phyloP scores from a whole-genome alignment of 1,140 invertebrate genomes.

The Reticulitermes speratus region DNA sequence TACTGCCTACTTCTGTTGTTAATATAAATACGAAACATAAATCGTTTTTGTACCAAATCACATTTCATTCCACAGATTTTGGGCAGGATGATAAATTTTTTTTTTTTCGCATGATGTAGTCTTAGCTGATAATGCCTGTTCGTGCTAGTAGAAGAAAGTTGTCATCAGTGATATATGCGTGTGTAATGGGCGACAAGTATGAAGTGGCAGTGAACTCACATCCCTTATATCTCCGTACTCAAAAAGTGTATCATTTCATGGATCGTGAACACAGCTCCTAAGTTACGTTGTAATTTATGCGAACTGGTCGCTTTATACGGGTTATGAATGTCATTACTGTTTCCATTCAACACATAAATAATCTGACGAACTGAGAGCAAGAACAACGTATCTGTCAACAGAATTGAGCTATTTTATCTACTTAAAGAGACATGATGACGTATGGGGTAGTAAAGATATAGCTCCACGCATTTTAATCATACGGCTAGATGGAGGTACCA shows the following conservation, averaged over 20 bases:
- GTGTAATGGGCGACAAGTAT: not conserved
- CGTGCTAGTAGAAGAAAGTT: not conserved
- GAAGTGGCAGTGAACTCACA: not conserved
- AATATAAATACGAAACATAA: not conserved
- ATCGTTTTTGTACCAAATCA: not conserved
- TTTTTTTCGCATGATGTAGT: not conserved
- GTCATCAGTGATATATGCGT: not conserved
- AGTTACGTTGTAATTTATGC: not conserved
- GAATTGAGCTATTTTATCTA: too few species aligned
- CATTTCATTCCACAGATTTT: not conserved
- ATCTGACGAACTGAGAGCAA: not conserved
- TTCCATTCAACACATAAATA: slow-evolving; percentile 9
- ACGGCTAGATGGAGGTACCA: too few species aligned
- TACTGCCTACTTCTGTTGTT: too few species aligned
- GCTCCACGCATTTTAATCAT: too few species aligned
- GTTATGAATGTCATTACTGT: not conserved
- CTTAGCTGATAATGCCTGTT: not conserved
- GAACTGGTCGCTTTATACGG: not conserved
- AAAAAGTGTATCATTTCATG: slow-evolving; percentile 14
- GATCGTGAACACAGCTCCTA: not conserved
- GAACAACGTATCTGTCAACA: not conserved
- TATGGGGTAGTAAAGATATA: too few species aligned
- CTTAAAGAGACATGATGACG: too few species aligned
- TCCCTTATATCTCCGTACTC: not conserved
- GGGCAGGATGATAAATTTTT: not conserved